Evolutionary conservation across 2,888 invertebrate genomes (phyloP), one percentile per base, ranked within the genome.

Genomic region (Cryptophagus acutangulus): DNA sequence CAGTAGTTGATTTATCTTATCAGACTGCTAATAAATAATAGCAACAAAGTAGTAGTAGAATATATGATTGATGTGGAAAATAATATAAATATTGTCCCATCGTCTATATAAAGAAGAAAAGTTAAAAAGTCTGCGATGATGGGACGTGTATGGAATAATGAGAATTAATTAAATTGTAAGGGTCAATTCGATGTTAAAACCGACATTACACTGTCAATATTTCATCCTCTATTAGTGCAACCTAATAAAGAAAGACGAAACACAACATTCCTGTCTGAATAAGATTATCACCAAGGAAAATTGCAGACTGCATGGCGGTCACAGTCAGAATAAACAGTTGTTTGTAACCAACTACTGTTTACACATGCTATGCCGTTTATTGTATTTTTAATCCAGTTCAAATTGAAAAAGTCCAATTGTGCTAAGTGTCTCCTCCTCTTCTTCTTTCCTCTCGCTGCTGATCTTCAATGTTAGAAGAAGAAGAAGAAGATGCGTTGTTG

Each of bases 101-200:
- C n/a, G n/a, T n/a, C n/a, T n/a, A n/a, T n/a, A n/a, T n/a, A n/a
- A n/a, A n/a, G n/a, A n/a, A n/a, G n/a, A n/a, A n/a, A n/a, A n/a
- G n/a, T n/a, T n/a, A n/a, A n/a, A n/a, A 39, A 54, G 48, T 43
- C 51, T 52, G 49, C 47, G 48, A 51, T n/a, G n/a, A n/a, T 51
- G 45, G 46, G 47, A 56, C 54, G 56, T 51, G 52, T 46, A 46
- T 45, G 42, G 54, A 56, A 56, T 56, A 56, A 56, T 54, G 54
- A 55, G 54, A 52, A 53, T 56, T 52, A 56, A 56, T 56, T 56
- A 53, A 56, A 52, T 54, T 49, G 50, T 49, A 20, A 34, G 31
- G 33, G 44, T 41, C 36, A 28, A 20, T 20, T n/a, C 24, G n/a
- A 20, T 8, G 24, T 20, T 20, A 8, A 20, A 20, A n/a, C 24